phyloP scores from a whole-genome alignment of 64 coral and sea anemone species.

The Actinia tenebrosa region DNA sequence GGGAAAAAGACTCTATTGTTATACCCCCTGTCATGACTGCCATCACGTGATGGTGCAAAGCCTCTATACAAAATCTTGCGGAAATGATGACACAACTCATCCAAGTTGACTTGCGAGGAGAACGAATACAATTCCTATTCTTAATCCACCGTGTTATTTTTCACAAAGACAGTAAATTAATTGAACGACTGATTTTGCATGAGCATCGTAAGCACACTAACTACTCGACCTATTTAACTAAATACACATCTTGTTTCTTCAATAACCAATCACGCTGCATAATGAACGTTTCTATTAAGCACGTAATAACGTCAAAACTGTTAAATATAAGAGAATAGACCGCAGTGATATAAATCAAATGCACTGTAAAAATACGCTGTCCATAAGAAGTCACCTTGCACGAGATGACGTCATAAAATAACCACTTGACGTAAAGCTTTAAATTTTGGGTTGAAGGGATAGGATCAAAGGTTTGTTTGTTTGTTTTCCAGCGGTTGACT shows the following conservation, averaged over 20 bases:
- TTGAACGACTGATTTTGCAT: not conserved
- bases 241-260: no score
- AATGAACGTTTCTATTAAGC: not conserved
- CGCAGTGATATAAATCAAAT: not conserved
- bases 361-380: not conserved
- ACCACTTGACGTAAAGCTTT: not conserved
- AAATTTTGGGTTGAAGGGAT: not conserved
- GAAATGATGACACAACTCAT: no score
- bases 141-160: not conserved
- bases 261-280: no score
- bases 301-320: not conserved
- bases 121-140: not conserved
- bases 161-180: not conserved
- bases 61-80: no score
- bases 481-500: slow-evolving; percentile 19
- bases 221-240: not conserved
- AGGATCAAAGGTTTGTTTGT: not conserved
- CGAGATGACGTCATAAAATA: not conserved
- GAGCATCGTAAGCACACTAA: not conserved
- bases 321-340: not conserved
- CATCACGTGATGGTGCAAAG: no score
- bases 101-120: not conserved
- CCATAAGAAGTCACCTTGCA: not conserved
- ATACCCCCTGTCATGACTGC: no score
- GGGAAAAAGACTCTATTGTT: no score